These are phyloP conservation scores for Capreolus pygargus DNA, from an alignment of 2,113 vertebrate genomes.

Conservation along the genomic window DNA sequence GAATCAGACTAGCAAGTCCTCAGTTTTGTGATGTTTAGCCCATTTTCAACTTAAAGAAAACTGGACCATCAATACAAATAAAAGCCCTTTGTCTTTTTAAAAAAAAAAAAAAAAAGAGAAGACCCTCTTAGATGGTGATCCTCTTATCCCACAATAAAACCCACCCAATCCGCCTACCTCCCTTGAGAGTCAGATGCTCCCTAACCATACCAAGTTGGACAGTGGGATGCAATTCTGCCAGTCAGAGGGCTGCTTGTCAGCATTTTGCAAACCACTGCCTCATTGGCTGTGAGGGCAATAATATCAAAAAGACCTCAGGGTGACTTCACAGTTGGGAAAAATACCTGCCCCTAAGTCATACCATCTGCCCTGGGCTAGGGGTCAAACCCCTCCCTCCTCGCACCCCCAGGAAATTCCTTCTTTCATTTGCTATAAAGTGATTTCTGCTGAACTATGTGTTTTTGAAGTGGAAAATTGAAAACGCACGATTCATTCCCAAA, in stretches of 20 bases:
- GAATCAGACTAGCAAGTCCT: no score
- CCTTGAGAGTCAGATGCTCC: not conserved
- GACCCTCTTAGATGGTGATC: not conserved
- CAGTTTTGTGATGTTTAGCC: no score
- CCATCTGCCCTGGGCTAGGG: constrained; percentile 37
- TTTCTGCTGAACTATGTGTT: constrained; percentile 64
- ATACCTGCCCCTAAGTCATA: not conserved
- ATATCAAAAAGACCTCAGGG: not conserved
- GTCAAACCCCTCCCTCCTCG: not conserved
- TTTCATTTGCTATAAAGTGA: constrained; percentile 67
- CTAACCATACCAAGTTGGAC: not conserved
- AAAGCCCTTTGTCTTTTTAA: no score
- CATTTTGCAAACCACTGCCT: not conserved
- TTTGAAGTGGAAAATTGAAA: constrained; percentile 77
- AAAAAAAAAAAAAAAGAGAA: no score
- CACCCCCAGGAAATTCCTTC: constrained; percentile 48
- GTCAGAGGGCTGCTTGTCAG: not conserved
- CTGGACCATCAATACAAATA: no score
- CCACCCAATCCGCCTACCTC: not conserved
- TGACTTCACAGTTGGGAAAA: not conserved
- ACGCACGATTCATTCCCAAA: constrained; percentile 61
- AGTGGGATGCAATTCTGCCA: not conserved
- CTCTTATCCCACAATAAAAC: not conserved
- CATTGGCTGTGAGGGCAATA: not conserved
- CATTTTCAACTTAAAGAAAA: no score